A percentile compares a stretch with the other conserved stretches of the same genome.
Conservation (phyloP, 1,140 invertebrate species). For the Brachionus paranguensis region DNA sequence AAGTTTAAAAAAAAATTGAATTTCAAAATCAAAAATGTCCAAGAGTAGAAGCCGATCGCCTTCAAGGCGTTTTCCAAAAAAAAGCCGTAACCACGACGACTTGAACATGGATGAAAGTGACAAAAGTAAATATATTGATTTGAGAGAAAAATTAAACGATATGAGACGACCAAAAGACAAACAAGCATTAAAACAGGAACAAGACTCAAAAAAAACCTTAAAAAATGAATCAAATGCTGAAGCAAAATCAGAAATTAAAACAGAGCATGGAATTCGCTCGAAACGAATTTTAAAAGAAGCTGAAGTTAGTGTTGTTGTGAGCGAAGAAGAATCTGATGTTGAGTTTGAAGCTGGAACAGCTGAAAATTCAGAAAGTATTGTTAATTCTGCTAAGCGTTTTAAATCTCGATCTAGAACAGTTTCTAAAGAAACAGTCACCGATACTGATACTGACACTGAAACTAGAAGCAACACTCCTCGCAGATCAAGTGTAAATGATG, state of each 20-base stretch:
- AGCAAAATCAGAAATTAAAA: neutral
- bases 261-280: neutral
- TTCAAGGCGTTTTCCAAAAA: neutral
- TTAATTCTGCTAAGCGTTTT: neutral
- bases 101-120: neutral
- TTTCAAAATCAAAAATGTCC: neutral
- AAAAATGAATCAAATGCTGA: too few relatives aligned
- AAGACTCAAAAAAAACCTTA: neutral
- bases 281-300: conserved; percentile 20
- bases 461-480: neutral
- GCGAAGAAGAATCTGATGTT: conserved; percentile 4
- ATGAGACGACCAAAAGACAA: neutral
- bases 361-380: neutral
- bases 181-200: neutral
- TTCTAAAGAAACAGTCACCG: neutral
- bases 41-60: conserved; percentile 8
- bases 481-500: neutral
- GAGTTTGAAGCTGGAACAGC: neutral
- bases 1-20: neutral
- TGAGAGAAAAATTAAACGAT: conserved; percentile 8
- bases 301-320: neutral
- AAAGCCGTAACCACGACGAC: neutral
- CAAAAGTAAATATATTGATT: neutral
- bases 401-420: neutral
- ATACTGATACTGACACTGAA: neutral